A percentile compares a stretch with the other conserved stretches of the same genome.
These are phyloP conservation scores for Podarcis lilfordi DNA, from an alignment of 2,797 vertebrate species.

Conservation along the genomic window DNA sequence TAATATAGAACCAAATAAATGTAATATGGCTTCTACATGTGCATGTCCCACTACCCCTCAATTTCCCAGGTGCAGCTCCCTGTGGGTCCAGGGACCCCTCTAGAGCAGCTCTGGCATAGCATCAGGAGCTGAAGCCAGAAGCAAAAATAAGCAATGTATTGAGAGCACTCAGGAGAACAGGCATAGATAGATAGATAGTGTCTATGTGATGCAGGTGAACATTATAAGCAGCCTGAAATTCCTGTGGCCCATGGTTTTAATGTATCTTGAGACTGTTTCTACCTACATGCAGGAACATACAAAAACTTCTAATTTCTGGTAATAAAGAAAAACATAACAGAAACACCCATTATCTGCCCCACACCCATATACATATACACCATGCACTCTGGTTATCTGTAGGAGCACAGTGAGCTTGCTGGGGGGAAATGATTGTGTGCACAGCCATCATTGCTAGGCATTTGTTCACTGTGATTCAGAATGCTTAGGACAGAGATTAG, in stretches of 20 bases:
- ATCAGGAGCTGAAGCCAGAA: not conserved
- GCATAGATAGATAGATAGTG: too few relatives aligned
- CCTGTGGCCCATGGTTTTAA: not conserved
- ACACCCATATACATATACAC: not conserved
- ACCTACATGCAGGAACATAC: not conserved
- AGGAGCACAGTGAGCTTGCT: not conserved
- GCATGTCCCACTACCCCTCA: not conserved
- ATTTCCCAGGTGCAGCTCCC: too few relatives aligned
- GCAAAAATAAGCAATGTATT: not conserved
- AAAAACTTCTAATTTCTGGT: not conserved
- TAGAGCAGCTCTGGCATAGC: not conserved
- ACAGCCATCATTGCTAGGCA: too few relatives aligned
- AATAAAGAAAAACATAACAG: not conserved
- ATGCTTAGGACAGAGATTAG: not conserved
- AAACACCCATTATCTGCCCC: not conserved
- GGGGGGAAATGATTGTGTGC: not conserved
- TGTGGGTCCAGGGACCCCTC: not conserved
- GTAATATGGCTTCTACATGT: not conserved
- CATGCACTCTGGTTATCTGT: too few relatives aligned
- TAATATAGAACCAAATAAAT: not conserved
- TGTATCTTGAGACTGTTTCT: not conserved
- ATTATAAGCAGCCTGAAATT: too few relatives aligned
- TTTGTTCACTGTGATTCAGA: conserved; percentile 8
- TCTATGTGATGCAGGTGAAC: too few relatives aligned
- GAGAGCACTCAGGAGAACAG: not conserved